Evolutionary conservation across 2,888 invertebrate genomes (phyloP).

Genomic region (Eulithis testata): DNA sequence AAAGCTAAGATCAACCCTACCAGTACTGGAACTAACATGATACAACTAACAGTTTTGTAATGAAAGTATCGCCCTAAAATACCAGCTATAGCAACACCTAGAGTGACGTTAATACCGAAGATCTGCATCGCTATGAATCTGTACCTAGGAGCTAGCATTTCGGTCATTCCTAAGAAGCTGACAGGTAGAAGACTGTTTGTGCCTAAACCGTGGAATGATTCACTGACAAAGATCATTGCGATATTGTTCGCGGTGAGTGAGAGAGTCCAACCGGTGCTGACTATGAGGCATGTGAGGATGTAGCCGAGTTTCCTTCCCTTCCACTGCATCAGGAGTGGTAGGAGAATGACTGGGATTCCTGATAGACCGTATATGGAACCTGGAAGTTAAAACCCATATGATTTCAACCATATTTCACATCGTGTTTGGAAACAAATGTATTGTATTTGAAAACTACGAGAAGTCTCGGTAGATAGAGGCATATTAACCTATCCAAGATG

Average conservation of each 20-base stretch:
- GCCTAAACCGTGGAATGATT: constrained; percentile 36
- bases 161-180: constrained; percentile 29
- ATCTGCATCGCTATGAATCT: constrained; percentile 32
- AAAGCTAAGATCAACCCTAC: constrained; percentile 27
- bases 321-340: constrained; percentile 40
- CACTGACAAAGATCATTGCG: constrained; percentile 27
- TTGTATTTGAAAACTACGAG: too few species aligned
- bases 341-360: constrained; percentile 34
- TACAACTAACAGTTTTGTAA: constrained; percentile 32
- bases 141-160: constrained; percentile 36
- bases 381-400: constrained; percentile 13
- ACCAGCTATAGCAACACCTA: constrained; percentile 31
- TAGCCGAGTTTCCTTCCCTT: constrained; percentile 34
- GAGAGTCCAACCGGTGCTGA: constrained; percentile 33
- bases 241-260: constrained; percentile 20
- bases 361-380: constrained; percentile 40
- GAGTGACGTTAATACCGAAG: constrained; percentile 21
- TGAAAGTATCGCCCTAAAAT: constrained; percentile 35
- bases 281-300: constrained; percentile 30
- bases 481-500: constrained; percentile 36
- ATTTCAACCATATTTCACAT: too few species aligned
- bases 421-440: too few species aligned
- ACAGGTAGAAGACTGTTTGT: constrained; percentile 34
- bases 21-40: constrained; percentile 31
- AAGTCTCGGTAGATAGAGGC: neutral